Evolutionary conservation across 2,888 invertebrate genomes (phyloP), one percentile per base, ranked within the genome.

Genomic region (Maniola hyperantus): DNA sequence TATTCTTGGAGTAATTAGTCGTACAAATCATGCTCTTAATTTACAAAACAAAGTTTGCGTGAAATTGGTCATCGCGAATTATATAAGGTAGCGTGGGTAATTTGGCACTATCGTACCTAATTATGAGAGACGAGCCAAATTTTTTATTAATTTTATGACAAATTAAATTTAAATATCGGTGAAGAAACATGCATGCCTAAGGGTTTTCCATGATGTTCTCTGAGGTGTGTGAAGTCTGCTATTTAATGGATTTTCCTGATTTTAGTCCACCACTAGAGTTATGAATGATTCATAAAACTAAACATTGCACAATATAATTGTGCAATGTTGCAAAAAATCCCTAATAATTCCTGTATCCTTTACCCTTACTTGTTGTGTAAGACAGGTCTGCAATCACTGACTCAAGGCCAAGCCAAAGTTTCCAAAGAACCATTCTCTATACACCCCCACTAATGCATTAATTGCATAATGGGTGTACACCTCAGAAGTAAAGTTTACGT

Each of bases 361-460:
- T 71, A 66, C 59, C 60, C 46, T 48, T 59, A 36, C 20, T 54
- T 62, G 42, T 74, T 72, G 67, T 68, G 72, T 64, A 73, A 74
- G 64, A 54, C 36, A 60, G 44, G 63, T 66, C 70, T 65, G 70
- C 74, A 72, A 72, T 73, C 73, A 70, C 74, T 51, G 57, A 68
- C 62, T 67, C 72, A 73, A 73, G 74, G 74, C 71, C 68, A 67
- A 39, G 46, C 57, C 65, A 60, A 68, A 70, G 68, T 69, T 69
- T 57, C 60, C 64, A 64, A 64, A 51, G 55, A 68, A 44, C 64
- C 72, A 51, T 58, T 73, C 72, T 66, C 67, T 48, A 55, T 48
- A 50, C 59, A 58, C 57, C 66, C 66, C 63, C 60, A 55, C 50
- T 66, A 66, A 66, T 55, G 63, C 59, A 66, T 66, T 64, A 60